phyloP scores from a whole-genome alignment of 2,113 vertebrate genomes.

The Gnathonemus echidnorhynchus region DNA sequence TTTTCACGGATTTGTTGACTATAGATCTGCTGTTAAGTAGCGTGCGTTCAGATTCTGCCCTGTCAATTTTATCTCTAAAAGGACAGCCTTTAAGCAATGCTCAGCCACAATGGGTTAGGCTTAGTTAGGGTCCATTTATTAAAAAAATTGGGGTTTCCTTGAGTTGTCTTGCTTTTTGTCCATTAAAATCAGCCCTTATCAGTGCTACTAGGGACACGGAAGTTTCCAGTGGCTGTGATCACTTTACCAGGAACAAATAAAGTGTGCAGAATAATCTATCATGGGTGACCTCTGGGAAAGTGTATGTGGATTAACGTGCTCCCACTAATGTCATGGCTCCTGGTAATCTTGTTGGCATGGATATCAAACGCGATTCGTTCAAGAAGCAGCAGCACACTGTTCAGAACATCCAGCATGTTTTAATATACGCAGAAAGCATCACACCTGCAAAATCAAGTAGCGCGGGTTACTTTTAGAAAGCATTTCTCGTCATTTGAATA shows the following conservation, averaged over 20 bases:
- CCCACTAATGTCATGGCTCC: background rate
- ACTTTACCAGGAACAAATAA: background rate
- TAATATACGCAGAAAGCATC: background rate
- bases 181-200: background rate
- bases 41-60: background rate
- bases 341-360: background rate
- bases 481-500: background rate
- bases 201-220: background rate
- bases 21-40: conserved; percentile 1
- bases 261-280: background rate
- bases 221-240: background rate
- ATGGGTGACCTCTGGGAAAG: background rate
- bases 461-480: background rate
- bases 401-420: background rate
- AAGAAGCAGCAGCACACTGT: background rate
- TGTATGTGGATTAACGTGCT: background rate
- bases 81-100: background rate
- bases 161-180: background rate
- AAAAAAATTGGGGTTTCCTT: background rate
- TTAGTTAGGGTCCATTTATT: background rate
- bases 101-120: background rate
- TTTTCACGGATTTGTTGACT: background rate
- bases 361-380: background rate
- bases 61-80: background rate
- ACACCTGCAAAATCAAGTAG: background rate